These are phyloP conservation scores for Elephantulus edwardii DNA, from an alignment of 2,113 vertebrate genomes.

Conservation along the genomic window DNA sequence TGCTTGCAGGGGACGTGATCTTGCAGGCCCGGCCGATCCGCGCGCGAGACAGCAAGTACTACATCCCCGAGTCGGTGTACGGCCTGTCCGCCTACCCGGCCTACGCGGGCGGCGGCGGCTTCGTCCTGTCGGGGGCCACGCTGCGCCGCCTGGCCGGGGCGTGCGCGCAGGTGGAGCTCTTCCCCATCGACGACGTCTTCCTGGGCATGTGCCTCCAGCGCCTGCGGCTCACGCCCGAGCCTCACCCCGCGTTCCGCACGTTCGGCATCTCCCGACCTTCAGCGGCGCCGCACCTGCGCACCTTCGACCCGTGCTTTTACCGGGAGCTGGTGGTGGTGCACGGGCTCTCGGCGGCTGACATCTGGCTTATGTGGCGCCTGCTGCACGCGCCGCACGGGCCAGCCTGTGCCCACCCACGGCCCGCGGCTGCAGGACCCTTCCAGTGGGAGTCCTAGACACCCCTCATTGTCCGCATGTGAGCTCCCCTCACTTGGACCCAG, in stretches of 20 bases:
- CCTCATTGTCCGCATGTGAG: neutral
- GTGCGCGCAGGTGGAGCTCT: conserved; percentile 95
- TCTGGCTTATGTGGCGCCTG: conserved; percentile 99
- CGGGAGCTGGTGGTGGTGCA: conserved; percentile 97
- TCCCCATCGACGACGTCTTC: conserved; percentile 97
- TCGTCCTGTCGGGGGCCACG: conserved; percentile 91
- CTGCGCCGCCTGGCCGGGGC: conserved; percentile 88
- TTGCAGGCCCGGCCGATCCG: conserved; percentile 93
- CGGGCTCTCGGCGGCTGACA: conserved; percentile 93
- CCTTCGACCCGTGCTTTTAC: conserved; percentile 97
- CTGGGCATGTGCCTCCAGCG: conserved; percentile 97
- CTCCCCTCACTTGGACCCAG: neutral
- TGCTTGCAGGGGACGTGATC: conserved; percentile 97
- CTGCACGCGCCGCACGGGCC: conserved; percentile 88
- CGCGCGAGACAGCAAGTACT: conserved; percentile 92
- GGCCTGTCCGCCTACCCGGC: conserved; percentile 91
- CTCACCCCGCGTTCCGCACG: conserved; percentile 95
- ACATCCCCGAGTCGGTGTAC: conserved; percentile 92
- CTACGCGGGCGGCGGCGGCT: conserved; percentile 95
- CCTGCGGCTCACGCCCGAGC: conserved; percentile 88
- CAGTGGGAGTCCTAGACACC: conserved; percentile 80
- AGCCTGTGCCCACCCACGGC: conserved; percentile 86
- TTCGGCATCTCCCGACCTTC: conserved; percentile 95
- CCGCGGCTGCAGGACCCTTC: conserved; percentile 78
- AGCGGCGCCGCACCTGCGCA: conserved; percentile 93